phyloP scores from a whole-genome alignment of 2,888 invertebrate species.

The Palloptera scutellata region DNA sequence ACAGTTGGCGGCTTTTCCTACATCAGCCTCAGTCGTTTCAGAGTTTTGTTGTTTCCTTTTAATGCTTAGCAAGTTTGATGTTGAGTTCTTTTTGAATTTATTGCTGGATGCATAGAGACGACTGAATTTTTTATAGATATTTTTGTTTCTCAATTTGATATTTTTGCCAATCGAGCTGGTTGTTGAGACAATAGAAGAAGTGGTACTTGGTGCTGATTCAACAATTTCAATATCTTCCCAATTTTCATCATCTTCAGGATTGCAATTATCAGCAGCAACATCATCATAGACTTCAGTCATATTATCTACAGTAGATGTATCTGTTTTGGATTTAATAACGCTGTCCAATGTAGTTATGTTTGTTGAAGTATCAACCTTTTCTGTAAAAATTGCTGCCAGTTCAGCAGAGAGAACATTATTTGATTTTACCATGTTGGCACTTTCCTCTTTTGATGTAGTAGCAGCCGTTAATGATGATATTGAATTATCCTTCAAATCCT shows the following conservation, averaged over 20 bases:
- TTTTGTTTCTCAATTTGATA: constrained; percentile 38
- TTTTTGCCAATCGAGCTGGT: constrained; percentile 19
- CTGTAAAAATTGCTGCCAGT: constrained; percentile 2
- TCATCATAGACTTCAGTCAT: no score
- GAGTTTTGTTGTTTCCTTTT: no score
- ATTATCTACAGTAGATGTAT: neutral
- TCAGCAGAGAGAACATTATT: neutral
- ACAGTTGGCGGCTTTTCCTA: no score
- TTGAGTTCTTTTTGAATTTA: constrained; percentile 19
- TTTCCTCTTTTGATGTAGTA: neutral
- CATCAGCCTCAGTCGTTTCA: no score
- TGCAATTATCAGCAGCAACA: neutral
- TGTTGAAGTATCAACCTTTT: constrained; percentile 14
- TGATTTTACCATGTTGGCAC: neutral
- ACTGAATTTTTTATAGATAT: constrained; percentile 45
- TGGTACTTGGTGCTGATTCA: constrained; percentile 34
- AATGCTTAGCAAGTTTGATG: neutral
- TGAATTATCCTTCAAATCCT: constrained; percentile 40
- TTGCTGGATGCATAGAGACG: constrained; percentile 34
- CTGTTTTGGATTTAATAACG: neutral
- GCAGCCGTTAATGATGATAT: neutral
- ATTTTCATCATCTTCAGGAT: constrained; percentile 49
- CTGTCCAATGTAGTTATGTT: constrained; percentile 5
- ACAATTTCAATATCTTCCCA: constrained; percentile 57
- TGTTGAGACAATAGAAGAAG: constrained; percentile 16